Evolutionary conservation across 2,113 vertebrate species (phyloP), one percentile per base, ranked within the genome.

Genomic region (Brevimyrus niger): DNA sequence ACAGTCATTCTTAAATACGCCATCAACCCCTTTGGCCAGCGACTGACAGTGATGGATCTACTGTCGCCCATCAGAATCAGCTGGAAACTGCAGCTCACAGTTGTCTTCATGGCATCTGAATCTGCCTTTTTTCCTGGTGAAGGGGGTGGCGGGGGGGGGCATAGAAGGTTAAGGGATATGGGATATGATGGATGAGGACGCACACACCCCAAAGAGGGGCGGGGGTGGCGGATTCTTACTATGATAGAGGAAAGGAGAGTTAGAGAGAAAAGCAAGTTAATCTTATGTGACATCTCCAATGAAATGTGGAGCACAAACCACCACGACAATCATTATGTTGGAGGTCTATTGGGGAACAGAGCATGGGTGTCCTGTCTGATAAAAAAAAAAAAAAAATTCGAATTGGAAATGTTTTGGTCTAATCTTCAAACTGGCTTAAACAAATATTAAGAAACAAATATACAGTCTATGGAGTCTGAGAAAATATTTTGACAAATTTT

Each of bases 21-120:
- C 90, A 90, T 90, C 42, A 76, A 86, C 51, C 89, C 69, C 88
- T 86, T 19, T 46, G 90, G 44, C 92, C 93, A 92, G 92, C 2
- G 44, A 1, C 17, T 92, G 95, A 96, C 95, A 96, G 91, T 96
- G 96, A 97, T 96, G 94, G 95, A 96, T 97, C 92, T 91, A 55
- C 93, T 90, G 91, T 91, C 65, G 88, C 90, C 87, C 91, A 92
- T 90, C 90, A 93, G 91, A 91, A 92, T 93, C 93, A 90, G 89
- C 93, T 92, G 92, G 94, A 53, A 93, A 91, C 92, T 93, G 91
- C 92, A 92, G 89, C 90, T 89, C 38, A 48, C 86, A 88, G 84
- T 89, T 35, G 44, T 87, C 48, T 88, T 44, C 38, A 55, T 91
- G 69, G 92, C 90, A 87, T 46, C 92, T 82, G 92, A 51, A 42